A percentile compares a stretch with the other conserved stretches of the same genome.
phyloP scores from a whole-genome alignment of 2,888 invertebrate genomes.

The Esperia sulphurella region DNA sequence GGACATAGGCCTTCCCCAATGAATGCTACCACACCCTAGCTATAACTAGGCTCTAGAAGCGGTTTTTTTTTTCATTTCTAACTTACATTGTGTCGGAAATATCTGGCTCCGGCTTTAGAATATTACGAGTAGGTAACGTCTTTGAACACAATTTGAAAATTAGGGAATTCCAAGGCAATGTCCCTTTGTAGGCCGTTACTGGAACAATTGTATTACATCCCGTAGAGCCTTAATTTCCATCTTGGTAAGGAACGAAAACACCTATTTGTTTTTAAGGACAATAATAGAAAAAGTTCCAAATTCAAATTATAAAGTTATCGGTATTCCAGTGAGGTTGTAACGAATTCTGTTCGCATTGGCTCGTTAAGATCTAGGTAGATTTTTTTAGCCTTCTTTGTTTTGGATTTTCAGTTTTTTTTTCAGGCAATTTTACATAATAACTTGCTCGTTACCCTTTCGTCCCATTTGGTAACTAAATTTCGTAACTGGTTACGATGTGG shows the following conservation, averaged over 20 bases:
- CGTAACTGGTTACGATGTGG: too few relatives aligned
- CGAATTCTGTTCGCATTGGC: not conserved
- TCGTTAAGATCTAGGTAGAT: not conserved
- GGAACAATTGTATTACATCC: conserved; percentile 16
- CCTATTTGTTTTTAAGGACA: conserved; percentile 1
- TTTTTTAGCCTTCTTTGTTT: too few relatives aligned
- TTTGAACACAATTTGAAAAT: conserved; percentile 15
- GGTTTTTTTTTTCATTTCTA: not conserved
- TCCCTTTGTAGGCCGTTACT: conserved; percentile 23
- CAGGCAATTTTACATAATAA: too few relatives aligned
- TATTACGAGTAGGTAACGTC: not conserved
- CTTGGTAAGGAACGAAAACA: not conserved
- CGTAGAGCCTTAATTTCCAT: not conserved
- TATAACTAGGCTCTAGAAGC: too few relatives aligned
- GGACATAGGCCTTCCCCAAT: too few relatives aligned
- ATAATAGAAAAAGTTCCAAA: not conserved
- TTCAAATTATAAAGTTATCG: not conserved
- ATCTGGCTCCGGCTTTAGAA: too few relatives aligned
- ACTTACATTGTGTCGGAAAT: not conserved
- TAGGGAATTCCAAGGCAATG: conserved; percentile 15
- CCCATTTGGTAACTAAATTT: too few relatives aligned
- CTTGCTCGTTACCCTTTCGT: too few relatives aligned
- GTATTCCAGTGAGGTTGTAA: not conserved
- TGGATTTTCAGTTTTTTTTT: too few relatives aligned
- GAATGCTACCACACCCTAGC: too few relatives aligned